Base-by-base conservation (phyloP, 2,888 invertebrate species). In the Strigamia maritima region DNA sequence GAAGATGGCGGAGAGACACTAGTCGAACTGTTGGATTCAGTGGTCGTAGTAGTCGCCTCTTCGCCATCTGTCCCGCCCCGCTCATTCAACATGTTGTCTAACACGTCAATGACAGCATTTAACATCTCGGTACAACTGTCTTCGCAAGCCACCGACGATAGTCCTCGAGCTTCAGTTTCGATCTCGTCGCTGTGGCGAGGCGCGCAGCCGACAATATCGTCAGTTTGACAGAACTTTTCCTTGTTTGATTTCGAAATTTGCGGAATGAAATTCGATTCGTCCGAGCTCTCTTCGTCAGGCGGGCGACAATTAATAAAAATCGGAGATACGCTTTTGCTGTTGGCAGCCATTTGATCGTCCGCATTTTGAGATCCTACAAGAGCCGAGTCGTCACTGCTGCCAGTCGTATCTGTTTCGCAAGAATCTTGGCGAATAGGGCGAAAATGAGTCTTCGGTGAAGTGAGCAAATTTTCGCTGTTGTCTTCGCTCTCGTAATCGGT, bases 371-470 rank as follows among this genome's bases (percentile, higher is more conserved):
- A 70, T 70, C 24, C 70, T 16, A 26, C 28, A 28, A 70, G 26
- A 70, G 70, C 70, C 38, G 79, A 65, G 31, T 75, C 75, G n/a
- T 79, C 79, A 54, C 80, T 81, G 54, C 75, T 76, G 24, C 70
- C 76, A 16, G 79, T 80, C n/a, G 65, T 79, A 19, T 81, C 81
- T 16, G 80, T 78, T 60, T 81, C 81, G 60, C 81, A 79, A 28
- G 80, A 80, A 54, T 82, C 82, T 83, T 90, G 89, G 83, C 90
- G 90, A 83, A 94, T 94, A 19, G 94, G 94, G 82, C 91, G 90
- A 87, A 95, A 94, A 87, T 95, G 94, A 80, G 94, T 94, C 81
- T 91, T 90, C 81, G 91, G 89, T 8, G 94, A 92, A 22, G 92
- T 92, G 81, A 93, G 88, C 82, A 93, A 87, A 86, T 94, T 92